These are phyloP conservation scores for Crypturellus tataupa DNA, from an alignment of 2,797 vertebrate species.

Conservation along the genomic window DNA sequence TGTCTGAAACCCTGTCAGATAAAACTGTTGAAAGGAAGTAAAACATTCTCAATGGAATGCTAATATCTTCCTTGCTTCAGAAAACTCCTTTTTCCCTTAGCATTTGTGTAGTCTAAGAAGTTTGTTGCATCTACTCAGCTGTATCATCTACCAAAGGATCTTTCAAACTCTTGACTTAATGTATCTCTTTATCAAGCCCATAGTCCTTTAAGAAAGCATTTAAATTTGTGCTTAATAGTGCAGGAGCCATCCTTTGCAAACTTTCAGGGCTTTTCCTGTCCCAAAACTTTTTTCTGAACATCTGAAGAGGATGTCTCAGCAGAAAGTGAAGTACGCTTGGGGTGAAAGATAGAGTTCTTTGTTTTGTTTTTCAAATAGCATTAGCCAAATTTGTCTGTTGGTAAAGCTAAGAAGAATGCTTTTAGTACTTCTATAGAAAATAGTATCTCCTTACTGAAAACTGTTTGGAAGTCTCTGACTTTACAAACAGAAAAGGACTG, in stretches of 20 bases:
- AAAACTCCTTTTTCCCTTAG: neutral
- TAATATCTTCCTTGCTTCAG: neutral
- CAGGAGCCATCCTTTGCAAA: neutral
- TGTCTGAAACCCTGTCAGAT: slow-evolving; percentile 14
- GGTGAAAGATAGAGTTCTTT: no score
- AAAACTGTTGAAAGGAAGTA: slow-evolving; percentile 10
- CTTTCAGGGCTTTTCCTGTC: neutral
- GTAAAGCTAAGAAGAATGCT: neutral
- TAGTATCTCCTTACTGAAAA: neutral
- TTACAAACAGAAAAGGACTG: neutral
- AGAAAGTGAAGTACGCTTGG: neutral
- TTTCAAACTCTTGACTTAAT: neutral
- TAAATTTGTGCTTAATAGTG: neutral
- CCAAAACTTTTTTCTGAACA: neutral
- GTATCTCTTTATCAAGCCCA: neutral
- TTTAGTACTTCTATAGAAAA: neutral
- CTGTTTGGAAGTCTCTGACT: neutral
- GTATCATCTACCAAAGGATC: neutral
- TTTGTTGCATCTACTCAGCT: neutral
- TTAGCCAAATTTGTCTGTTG: neutral
- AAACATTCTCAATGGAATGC: slow-evolving; percentile 6
- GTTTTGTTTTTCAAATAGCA: neutral
- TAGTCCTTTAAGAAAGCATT: neutral
- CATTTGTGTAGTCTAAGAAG: neutral
- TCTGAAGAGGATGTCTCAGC: neutral